phyloP scores from a whole-genome alignment of 2,113 vertebrate genomes.

The Barnardius zonarius region DNA sequence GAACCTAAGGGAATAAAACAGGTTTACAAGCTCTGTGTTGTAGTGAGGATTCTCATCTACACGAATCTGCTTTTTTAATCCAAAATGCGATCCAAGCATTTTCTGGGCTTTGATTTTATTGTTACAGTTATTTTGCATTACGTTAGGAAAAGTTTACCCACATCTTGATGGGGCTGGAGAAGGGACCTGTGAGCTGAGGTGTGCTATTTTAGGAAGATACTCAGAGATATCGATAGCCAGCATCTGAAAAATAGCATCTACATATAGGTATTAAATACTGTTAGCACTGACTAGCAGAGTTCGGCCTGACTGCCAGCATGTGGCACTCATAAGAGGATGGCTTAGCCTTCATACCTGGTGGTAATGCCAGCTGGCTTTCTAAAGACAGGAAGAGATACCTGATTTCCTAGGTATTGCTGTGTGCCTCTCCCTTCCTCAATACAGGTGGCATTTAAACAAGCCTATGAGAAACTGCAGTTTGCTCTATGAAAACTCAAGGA shows the following conservation, averaged over 20 bases:
- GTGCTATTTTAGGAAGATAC: background rate
- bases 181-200: background rate
- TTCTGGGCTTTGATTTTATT: background rate
- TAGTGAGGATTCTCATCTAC: background rate
- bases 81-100: background rate
- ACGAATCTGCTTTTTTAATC: background rate
- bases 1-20: background rate
- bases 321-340: background rate
- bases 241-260: background rate
- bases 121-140: background rate
- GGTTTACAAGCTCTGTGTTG: background rate
- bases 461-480: background rate
- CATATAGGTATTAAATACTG: fast-evolving
- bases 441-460: background rate
- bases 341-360: fast-evolving
- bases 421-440: background rate
- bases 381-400: fast-evolving
- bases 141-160: background rate
- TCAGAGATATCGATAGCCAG: background rate
- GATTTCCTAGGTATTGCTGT: background rate
- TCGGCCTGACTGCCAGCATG: background rate
- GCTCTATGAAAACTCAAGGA: background rate
- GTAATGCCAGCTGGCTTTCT: background rate
- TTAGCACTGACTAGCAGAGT: background rate
- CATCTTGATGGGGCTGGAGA: background rate